Base-by-base conservation (phyloP, 2,888 invertebrate genomes). In the Tortricodes alternella region DNA sequence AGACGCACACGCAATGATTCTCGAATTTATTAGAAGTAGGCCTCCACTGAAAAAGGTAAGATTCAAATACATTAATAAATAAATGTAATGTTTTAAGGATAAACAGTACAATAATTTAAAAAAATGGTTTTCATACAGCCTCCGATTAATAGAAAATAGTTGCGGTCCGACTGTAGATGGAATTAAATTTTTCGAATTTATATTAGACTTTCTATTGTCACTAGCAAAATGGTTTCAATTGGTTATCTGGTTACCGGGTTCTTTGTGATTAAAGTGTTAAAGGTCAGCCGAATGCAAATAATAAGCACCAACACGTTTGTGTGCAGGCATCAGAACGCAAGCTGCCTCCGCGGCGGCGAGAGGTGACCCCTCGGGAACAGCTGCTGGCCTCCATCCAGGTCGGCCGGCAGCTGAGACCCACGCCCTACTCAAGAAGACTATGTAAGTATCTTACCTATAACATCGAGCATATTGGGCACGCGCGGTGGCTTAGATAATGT, bases 1-100 rank as follows among this genome's bases (percentile, higher is more conserved):
- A 89, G 98, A 98, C 91, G 98, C 98, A 19, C 98, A 98, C 83
- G 96, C 96, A 59, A 94, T 98, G 87, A 98, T 98, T 78, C 93
- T 99, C 77, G 98, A 99, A 83, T 99, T 98, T 91, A 99, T 99
- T 79, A 93, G 98, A 80, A 98, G 98, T 77, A 93, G 98, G 79
- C 98, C 98, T 57, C 98, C 98, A 62, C 92, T 98, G 52, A 96
- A 94, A 91, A 97, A 97, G 92, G 97, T 95, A 85, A 82, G 85
- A 37, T 15, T 39, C 29, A 2, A 19, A 18, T 11, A n/a, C 1
- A 39, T 15, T 1, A 2, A 18, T 3, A 1, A 9, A 7, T 0
- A 35, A 1, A 16, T 9, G 2, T 8, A 16, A 35, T 21, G 21
- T 21, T 4, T 9, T 27, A 2, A 27, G 3, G 9, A 9, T 3